Base-by-base conservation (phyloP, 2,888 invertebrate genomes). In the Macaria liturata region DNA sequence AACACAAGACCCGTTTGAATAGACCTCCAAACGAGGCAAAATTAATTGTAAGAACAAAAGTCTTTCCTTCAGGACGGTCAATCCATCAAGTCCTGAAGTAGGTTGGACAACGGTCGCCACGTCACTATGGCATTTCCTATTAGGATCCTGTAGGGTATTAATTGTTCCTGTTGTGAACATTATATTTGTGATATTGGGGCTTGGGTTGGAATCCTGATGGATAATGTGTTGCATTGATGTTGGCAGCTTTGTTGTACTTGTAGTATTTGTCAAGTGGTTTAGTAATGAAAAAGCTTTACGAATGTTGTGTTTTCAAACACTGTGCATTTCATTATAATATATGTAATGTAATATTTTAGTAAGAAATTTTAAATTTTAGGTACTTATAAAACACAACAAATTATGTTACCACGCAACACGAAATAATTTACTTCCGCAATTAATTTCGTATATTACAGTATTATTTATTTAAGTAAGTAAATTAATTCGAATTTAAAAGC, bases 41-140 rank as follows among this genome's bases (percentile, higher is more conserved):
- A 85, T 85, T 85, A 84, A 85, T 85, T 83, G 72, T 65, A 62
- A 66, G 66, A 76, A 81, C 84, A 83, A 83, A 83, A 84, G 81
- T 81, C 80, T 70, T 57, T 70, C 62, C 73, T 42, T 8, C n/a
- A 45, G 45, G 45, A 51, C 51, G 71, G 67, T 71, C 75, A 76
- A 83, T 83, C 82, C 75, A 80, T 85, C 85, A 84, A 62, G 57
- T 55, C 61, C 57, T 78, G 79, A 82, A 74, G 75, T 54, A 71
- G 81, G 76, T 74, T 72, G 67, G 77, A 80, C 81, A 74, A 66
- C 72, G 72, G 77, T 80, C 74, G 66, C 60, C 66, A 66, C 70
- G 72, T 69, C 64, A 62, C 49, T 45, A 42, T 46, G 63, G 59
- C 55, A 57, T 66, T 65, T 64, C 61, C 50, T 66, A 64, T 60